Base-by-base conservation (phyloP, 2,888 invertebrate genomes). In the Orchesella flavescens region DNA sequence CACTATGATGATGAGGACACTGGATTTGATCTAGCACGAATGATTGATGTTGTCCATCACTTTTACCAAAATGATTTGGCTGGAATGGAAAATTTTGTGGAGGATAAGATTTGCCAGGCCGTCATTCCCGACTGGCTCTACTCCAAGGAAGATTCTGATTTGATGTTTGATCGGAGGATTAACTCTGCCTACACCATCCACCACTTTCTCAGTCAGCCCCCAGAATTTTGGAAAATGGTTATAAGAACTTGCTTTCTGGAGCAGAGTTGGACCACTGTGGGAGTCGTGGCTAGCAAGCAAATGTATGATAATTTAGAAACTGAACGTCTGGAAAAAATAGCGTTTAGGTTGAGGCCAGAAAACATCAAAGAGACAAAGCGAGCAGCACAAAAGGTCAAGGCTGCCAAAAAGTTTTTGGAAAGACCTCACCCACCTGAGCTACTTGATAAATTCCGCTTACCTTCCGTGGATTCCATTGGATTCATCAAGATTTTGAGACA, bases 181-280 rank as follows among this genome's bases (percentile, higher is more conserved):
- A 86, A 86, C 43, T 73, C 78, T 10, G 44, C 76, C 12, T 85
- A 85, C 44, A 82, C 81, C 10, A 77, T 84, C 57, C 77, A 86
- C 19, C 71, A 85, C 43, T 85, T 85, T 49, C 13, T 78, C n/a
- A 71, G 46, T 61, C 78, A 84, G 69, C 71, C 66, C 12, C 57
- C 19, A 10, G 68, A 66, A 2, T 86, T 78, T 65, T 86, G 86
- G 86, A 57, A 75, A 15, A 57, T 66, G 7, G 44, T 85, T 1
- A 19, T 86, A 12, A 61, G 53, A 15, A 79, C 57, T 5, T 74
- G 66, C 17, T 59, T 86, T 15, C 61, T 86, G 0, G 78, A 84
- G 7, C n/a, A 61, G 1, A 55, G 71, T 9, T 86, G 86, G 86
- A 44, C 74, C 0, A 79, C 76, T 5, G 66, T 86, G 9, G 53